Base-by-base conservation (phyloP, 2,113 vertebrate species). In the Melanocharis versteri region DNA sequence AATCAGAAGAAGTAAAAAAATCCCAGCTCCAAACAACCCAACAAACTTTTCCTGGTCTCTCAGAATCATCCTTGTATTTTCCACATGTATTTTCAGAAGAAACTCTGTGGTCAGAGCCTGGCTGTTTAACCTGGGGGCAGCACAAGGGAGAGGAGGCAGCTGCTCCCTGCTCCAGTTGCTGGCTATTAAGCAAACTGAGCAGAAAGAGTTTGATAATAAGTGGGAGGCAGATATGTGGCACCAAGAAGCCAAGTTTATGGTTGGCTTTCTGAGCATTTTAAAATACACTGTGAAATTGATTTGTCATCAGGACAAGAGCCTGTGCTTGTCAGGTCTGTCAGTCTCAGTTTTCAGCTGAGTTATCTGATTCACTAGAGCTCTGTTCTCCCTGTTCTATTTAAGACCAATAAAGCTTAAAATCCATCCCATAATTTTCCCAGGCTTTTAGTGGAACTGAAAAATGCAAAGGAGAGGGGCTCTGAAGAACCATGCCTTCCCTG, bases 271-370 rank as follows among this genome's bases (percentile, higher is more conserved):
- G 30, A 70, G 82, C 28, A 35, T 85, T 95, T 86, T 73, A 91
- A 83, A 93, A 91, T 54, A 88, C 39, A 56, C 27, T 62, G 70
- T 56, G 64, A 96, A 94, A 95, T 35, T 64, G 78, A 90, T 72
- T 88, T 73, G 69, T 90, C 93, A 88, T 44, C 68, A 62, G 58
- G 82, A 93, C 0, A 0, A 87, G 71, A 71, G 82, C 33, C 85
- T 51, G 50, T 57, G 53, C 70, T 87, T 82, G 44, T 77, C 78
- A 94, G 75, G 70, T 91, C 54, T 91, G 75, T 80, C 84, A 91
- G 73, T 56, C 61, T 68, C 69, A 22, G 70, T 83, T 93, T 91
- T 88, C 66, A 93, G 68, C 66, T 66, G 65, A 83, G 61, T 94
- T 90, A 94, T 35, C 50, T 65, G 50, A 91, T 94, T 87, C 75